Evolutionary conservation across 2,888 invertebrate species (phyloP).

Genomic region (Belgica antarctica): DNA sequence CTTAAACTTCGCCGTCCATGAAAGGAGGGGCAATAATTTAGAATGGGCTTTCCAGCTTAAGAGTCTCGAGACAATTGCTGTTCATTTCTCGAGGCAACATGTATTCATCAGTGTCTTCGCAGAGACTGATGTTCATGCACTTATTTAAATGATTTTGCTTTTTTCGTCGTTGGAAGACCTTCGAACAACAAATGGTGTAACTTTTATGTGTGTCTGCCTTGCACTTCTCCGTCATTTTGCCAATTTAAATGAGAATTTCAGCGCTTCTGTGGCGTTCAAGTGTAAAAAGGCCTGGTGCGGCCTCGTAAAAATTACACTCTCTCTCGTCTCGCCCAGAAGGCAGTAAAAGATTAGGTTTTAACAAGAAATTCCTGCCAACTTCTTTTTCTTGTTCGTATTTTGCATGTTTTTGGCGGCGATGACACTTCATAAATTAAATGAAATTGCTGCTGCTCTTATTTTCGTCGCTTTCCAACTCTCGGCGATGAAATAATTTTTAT

Average conservation of each 20-base stretch:
- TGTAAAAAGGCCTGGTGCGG: neutral
- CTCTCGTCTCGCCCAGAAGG: slow-evolving; percentile 6
- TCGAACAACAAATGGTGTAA: slow-evolving; percentile 35
- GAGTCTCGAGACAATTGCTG: too few relatives aligned
- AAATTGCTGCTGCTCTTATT: slow-evolving; percentile 30
- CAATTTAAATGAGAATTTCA: slow-evolving; percentile 16
- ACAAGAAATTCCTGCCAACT: slow-evolving; percentile 19
- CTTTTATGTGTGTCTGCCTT: slow-evolving; percentile 11
- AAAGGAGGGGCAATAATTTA: slow-evolving; percentile 1
- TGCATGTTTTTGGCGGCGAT: slow-evolving; percentile 29
- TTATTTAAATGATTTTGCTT: neutral
- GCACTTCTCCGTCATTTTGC: neutral
- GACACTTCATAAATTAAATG: slow-evolving; percentile 40
- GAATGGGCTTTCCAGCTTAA: neutral
- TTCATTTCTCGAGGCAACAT: slow-evolving; percentile 29
- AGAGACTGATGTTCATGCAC: neutral
- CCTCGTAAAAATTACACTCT: slow-evolving; percentile 1
- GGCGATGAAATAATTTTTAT: slow-evolving; percentile 26
- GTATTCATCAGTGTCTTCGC: slow-evolving; percentile 10
- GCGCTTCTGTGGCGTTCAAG: slow-evolving; percentile 27
- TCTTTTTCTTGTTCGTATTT: neutral
- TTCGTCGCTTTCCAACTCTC: neutral
- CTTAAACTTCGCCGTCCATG: neutral
- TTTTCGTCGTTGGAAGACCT: neutral
- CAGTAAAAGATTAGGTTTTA: slow-evolving; percentile 41